These are phyloP conservation scores for Esox niger DNA, from an alignment of 2,113 vertebrate genomes.

Conservation along the genomic window DNA sequence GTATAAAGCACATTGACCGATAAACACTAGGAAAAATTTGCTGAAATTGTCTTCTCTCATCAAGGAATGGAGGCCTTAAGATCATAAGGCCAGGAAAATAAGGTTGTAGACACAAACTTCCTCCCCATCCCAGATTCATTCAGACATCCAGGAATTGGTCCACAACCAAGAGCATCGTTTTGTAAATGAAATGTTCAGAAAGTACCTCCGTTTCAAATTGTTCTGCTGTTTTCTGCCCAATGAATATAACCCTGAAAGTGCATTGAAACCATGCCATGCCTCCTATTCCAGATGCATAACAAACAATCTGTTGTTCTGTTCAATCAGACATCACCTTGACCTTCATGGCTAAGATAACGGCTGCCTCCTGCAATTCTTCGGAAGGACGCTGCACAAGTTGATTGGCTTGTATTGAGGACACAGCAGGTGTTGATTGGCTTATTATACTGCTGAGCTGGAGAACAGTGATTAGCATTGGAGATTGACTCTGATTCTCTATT, in stretches of 20 bases:
- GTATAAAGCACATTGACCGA: constrained; percentile 10
- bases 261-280: neutral
- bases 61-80: neutral
- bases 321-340: neutral
- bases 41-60: neutral
- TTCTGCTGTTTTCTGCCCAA: too few species aligned
- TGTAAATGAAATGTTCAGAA: too few species aligned
- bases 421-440: constrained; percentile 35
- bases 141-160: too few species aligned
- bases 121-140: neutral
- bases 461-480: constrained; percentile 14
- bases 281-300: neutral
- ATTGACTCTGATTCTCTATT: constrained; percentile 36
- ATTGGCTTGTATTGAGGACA: neutral
- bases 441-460: constrained; percentile 35
- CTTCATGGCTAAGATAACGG: too few species aligned
- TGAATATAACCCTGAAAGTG: neutral
- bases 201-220: too few species aligned
- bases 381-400: neutral
- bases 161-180: too few species aligned
- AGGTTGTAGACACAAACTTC: neutral
- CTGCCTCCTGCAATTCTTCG: neutral
- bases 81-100: neutral
- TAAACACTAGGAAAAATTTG: constrained; percentile 38
- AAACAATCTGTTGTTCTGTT: neutral